phyloP scores from a whole-genome alignment of 2,888 invertebrate species.

The Omphaloscelis lunosa region DNA sequence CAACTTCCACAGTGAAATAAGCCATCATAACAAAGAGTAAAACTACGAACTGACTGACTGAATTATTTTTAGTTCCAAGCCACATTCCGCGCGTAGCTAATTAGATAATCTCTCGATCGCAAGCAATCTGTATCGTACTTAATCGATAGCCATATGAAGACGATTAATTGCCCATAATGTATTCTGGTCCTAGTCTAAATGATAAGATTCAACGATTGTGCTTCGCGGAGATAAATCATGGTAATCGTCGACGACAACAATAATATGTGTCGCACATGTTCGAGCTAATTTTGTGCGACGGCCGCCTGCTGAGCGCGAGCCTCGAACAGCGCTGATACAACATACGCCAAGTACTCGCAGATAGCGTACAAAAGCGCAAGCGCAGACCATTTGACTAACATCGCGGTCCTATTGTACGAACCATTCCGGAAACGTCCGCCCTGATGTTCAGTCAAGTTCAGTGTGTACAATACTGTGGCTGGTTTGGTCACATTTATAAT shows the following conservation, averaged over 20 bases:
- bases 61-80: constrained; percentile 39
- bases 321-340: constrained; percentile 54
- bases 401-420: constrained; percentile 73
- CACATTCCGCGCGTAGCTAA: constrained; percentile 50
- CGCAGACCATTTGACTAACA: constrained; percentile 68
- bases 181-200: constrained; percentile 55
- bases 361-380: constrained; percentile 73
- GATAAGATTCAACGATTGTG: constrained; percentile 74
- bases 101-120: constrained; percentile 45
- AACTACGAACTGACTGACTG: constrained; percentile 24
- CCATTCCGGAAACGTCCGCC: constrained; percentile 75
- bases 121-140: constrained; percentile 50
- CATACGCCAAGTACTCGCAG: constrained; percentile 63
- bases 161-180: constrained; percentile 57
- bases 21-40: constrained; percentile 43
- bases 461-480: constrained; percentile 63
- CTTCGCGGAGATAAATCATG: constrained; percentile 79
- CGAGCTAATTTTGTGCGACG: constrained; percentile 80
- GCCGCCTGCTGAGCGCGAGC: constrained; percentile 80
- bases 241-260: constrained; percentile 75
- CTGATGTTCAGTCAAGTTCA: constrained; percentile 55
- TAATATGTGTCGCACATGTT: constrained; percentile 82
- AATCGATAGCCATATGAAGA: constrained; percentile 55
- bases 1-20: constrained; percentile 47
- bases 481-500: constrained; percentile 40